Conservation (phyloP, 92 coral and sea anemone genomes). For the Zoanthus solanderi region DNA sequence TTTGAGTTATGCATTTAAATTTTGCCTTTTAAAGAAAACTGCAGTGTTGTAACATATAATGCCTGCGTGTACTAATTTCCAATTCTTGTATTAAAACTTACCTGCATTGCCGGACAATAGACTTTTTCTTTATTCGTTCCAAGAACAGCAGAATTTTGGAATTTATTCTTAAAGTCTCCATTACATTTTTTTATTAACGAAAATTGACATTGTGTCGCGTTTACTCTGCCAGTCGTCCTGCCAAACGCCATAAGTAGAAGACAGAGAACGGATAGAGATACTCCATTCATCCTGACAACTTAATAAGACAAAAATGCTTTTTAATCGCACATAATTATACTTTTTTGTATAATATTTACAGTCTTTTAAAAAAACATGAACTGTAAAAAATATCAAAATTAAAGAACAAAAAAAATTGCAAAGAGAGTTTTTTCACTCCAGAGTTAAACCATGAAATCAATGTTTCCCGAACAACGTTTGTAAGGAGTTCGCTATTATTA, state of each 20-base stretch:
- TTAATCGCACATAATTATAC: background rate
- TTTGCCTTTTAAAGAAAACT: too few relatives aligned
- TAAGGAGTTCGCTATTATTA: too few relatives aligned
- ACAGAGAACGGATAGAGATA: background rate
- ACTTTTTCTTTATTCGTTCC: background rate
- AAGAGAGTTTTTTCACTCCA: too few relatives aligned
- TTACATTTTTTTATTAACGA: constrained; percentile 32
- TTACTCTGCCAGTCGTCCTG: background rate
- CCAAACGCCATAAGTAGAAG: background rate
- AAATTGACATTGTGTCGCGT: background rate
- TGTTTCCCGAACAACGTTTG: too few relatives aligned
- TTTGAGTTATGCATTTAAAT: too few relatives aligned
- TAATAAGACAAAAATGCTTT: background rate
- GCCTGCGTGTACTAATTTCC: too few relatives aligned
- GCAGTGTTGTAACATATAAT: too few relatives aligned
- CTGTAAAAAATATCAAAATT: too few relatives aligned
- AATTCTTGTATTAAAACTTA: background rate
- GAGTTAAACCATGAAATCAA: too few relatives aligned
- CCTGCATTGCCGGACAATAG: constrained; percentile 50
- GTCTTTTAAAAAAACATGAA: too few relatives aligned
- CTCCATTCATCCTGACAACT: constrained; percentile 36
- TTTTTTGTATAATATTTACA: background rate
- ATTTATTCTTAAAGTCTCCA: constrained; percentile 5
- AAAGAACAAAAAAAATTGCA: too few relatives aligned
- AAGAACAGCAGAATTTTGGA: background rate